Evolutionary conservation across 1,140 invertebrate genomes (phyloP), one percentile per base, ranked within the genome.

Genomic region (Orchesella cincta): DNA sequence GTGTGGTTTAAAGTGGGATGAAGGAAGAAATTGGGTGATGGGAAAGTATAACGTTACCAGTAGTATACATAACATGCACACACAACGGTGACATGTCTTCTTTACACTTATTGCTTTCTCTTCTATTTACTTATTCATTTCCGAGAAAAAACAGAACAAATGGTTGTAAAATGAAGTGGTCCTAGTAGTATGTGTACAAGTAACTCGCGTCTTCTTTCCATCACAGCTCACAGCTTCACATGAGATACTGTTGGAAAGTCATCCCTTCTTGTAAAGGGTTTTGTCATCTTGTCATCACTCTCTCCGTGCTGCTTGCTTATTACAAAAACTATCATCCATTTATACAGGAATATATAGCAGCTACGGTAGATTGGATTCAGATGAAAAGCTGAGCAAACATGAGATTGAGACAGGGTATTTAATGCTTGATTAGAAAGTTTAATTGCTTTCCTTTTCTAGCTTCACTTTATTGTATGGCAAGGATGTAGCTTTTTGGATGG

Each of bases 391-490:
- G 23, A 57, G 23, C 52, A 57, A 57, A 57, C 52, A 5, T n/a
- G 52, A 57, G 52, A 26, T 14, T 26, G 52, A 57, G 52, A 26
- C 52, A 26, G 52, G 23, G 12, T 67, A 31, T 67, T 67, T 67
- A 67, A 67, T 67, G 62, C 62, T 31, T 29, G 62, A 67, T 67
- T 67, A 33, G 62, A 31, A 31, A 33, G 28, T 33, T 31, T 67
- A 67, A 67, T 67, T 67, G 62, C 62, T 67, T 67, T 12, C 33
- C 31, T 31, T 23, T 12, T 67, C 23, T 67, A 8, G 26, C 33
- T 33, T 67, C 28, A 67, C 8, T 57, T 57, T 67, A 5, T 57
- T 57, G 31, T 67, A 67, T 31, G 39, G 39, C 39, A 20, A 46
- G 20, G 39, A n/a, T n/a, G n/a, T n/a, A n/a, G n/a, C n/a, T n/a